Evolutionary conservation across 2,113 vertebrate species (phyloP).

Genomic region (Corythoichthys haematopterus): DNA sequence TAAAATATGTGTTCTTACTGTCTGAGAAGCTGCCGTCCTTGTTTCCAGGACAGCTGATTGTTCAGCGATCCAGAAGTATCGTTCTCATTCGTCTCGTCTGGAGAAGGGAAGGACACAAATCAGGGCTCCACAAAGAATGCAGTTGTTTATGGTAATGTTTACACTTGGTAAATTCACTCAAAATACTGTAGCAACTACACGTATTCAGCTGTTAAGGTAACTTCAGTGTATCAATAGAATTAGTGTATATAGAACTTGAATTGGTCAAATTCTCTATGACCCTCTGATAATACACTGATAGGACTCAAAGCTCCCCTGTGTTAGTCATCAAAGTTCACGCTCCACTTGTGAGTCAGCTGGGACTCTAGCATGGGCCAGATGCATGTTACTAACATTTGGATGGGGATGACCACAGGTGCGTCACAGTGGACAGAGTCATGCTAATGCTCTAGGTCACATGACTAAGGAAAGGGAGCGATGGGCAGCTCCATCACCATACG

Average conservation of each 20-base stretch:
- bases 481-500: conserved; percentile 49
- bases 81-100: conserved; percentile 94
- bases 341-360: conserved; percentile 20
- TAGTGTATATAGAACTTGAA: neutral
- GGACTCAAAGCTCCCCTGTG: conserved; percentile 34
- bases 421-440: conserved; percentile 7
- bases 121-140: conserved; percentile 35
- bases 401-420: neutral
- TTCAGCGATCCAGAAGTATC: conserved; percentile 87
- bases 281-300: conserved; percentile 16
- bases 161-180: conserved; percentile 35
- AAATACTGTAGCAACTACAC: conserved; percentile 43
- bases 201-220: conserved; percentile 1
- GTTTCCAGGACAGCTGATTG: conserved; percentile 98
- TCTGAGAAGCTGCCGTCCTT: conserved; percentile 93
- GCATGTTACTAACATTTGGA: conserved; percentile 39
- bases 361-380: conserved; percentile 20
- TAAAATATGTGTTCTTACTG: conserved; percentile 73
- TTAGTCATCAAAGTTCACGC: conserved; percentile 17
- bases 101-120: conserved; percentile 60
- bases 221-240: conserved; percentile 10
- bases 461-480: conserved; percentile 34
- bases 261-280: conserved; percentile 1
- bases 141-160: conserved; percentile 16
- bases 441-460: conserved; percentile 45